phyloP scores from a whole-genome alignment of 2,113 vertebrate species.

The Arizona elegans region DNA sequence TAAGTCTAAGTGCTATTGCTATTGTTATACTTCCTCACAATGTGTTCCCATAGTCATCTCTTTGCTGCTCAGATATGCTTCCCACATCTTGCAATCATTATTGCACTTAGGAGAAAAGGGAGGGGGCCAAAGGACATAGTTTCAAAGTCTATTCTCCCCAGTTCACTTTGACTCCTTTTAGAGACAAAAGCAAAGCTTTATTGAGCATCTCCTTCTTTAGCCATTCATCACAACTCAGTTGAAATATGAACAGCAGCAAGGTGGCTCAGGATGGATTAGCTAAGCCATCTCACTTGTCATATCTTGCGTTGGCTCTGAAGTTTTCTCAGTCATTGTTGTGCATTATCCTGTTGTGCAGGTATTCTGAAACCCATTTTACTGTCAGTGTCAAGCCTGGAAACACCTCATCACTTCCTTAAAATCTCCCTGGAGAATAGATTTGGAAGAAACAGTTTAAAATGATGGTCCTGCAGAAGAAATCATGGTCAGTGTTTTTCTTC shows the following conservation, averaged over 20 bases:
- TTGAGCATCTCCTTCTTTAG: conserved; percentile 50
- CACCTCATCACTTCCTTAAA: not conserved
- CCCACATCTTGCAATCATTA: conserved; percentile 69
- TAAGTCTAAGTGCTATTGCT: not conserved
- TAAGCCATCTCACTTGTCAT: conserved; percentile 26
- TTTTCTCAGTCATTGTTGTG: conserved; percentile 20
- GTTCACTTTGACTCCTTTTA: conserved; percentile 65
- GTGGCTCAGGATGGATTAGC: conserved; percentile 34
- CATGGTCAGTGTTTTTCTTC: not conserved
- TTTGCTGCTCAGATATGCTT: conserved; percentile 54
- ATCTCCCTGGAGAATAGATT: not conserved
- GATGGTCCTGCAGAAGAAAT: not conserved
- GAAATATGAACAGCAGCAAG: conserved; percentile 42
- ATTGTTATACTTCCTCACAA: conserved; percentile 58
- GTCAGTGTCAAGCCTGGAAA: not conserved
- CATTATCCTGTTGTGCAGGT: not conserved
- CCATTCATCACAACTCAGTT: conserved; percentile 53
- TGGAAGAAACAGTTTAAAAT: not conserved
- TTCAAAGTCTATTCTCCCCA: conserved; percentile 67
- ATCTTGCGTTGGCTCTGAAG: conserved; percentile 40
- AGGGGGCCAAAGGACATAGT: conserved; percentile 58
- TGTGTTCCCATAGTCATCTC: conserved; percentile 43
- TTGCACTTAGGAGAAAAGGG: conserved; percentile 49
- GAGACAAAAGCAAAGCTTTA: conserved; percentile 60
- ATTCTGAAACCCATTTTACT: not conserved